A percentile compares a stretch with the other conserved stretches of the same genome.
phyloP scores from a whole-genome alignment of 2,888 invertebrate genomes.

The Thecocarcelia acutangulata region DNA sequence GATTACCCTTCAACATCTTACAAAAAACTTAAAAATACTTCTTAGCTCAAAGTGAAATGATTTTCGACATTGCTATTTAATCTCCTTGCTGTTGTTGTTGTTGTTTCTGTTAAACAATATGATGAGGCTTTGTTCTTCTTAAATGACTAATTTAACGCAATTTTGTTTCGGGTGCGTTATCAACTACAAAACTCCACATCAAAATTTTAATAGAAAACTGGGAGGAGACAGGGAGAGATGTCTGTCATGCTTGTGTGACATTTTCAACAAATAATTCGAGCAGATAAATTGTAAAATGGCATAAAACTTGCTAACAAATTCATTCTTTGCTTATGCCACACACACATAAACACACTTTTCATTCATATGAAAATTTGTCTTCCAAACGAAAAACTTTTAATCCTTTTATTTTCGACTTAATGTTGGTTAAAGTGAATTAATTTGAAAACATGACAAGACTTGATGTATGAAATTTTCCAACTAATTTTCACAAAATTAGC shows the following conservation, averaged over 20 bases:
- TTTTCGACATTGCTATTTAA: constrained; percentile 59
- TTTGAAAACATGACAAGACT: constrained; percentile 15
- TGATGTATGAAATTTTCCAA: constrained; percentile 7
- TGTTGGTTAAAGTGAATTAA: constrained; percentile 1
- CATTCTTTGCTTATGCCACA: constrained; percentile 7
- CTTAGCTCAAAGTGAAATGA: constrained; percentile 46
- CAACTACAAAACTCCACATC: too few relatives aligned
- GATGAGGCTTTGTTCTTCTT: constrained; percentile 5
- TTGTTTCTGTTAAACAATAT: constrained; percentile 5
- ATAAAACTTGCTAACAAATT: constrained; percentile 1
- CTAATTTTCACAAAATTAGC: constrained; percentile 14
- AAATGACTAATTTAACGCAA: constrained; percentile 5
- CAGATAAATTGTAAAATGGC: background rate
- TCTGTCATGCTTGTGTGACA: background rate
- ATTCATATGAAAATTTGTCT: background rate
- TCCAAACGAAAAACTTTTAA: background rate
- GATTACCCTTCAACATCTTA: background rate
- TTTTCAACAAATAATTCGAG: background rate
- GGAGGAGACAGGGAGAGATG: too few relatives aligned
- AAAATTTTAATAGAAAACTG: background rate
- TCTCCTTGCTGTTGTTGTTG: constrained; percentile 29
- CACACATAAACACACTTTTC: too few relatives aligned
- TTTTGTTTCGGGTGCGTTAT: background rate
- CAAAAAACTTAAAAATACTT: constrained; percentile 31
- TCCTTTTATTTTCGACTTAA: constrained; percentile 13